phyloP scores from a whole-genome alignment of 2,797 vertebrate species.

The Sciurus carolinensis region DNA sequence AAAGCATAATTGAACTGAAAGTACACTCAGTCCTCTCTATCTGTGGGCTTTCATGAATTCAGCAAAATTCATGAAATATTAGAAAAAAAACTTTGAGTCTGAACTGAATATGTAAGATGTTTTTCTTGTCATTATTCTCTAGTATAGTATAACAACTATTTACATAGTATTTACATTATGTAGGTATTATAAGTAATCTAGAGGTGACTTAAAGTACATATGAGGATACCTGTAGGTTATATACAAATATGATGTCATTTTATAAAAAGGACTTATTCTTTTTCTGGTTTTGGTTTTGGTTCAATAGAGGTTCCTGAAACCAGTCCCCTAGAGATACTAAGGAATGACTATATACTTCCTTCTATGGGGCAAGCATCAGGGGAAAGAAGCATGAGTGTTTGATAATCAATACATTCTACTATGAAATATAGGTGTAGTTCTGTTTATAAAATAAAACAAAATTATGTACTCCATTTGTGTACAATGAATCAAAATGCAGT shows the following conservation, averaged over 20 bases:
- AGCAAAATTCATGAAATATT: not conserved
- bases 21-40: not conserved
- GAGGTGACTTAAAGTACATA: not conserved
- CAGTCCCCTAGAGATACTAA: too few relatives aligned
- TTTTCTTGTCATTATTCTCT: not conserved
- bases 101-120: too few relatives aligned
- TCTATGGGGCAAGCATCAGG: not conserved
- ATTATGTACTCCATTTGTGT: too few relatives aligned
- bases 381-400: not conserved
- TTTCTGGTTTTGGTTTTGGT: not conserved
- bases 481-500: too few relatives aligned
- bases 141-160: not conserved
- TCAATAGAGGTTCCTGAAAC: not conserved
- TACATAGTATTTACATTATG: not conserved
- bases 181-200: not conserved
- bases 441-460: constrained; percentile 16
- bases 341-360: not conserved
- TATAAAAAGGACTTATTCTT: not conserved
- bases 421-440: not conserved
- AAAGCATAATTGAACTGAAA: not conserved
- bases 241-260: not conserved
- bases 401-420: not conserved
- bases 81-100: not conserved
- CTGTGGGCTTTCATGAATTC: not conserved
- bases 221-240: not conserved